Conservation (phyloP, 2,888 invertebrate species). For the Apamea sordens region DNA sequence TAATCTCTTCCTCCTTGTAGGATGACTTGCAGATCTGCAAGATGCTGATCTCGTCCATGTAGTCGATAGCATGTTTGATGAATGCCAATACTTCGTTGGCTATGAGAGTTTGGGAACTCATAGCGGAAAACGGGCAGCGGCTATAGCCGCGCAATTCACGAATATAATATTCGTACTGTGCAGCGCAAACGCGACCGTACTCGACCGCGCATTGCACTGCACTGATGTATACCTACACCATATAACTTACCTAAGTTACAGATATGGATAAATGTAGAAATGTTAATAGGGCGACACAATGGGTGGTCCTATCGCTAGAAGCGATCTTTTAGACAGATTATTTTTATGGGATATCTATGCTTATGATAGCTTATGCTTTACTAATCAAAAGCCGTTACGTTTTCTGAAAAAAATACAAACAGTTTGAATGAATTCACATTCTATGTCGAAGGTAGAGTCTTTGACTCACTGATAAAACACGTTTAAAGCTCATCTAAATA, state of each 20-base stretch:
- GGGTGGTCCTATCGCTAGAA: not conserved
- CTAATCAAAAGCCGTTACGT: not conserved
- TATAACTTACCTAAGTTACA: not conserved
- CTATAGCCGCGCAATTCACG: too few relatives aligned
- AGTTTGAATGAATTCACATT: not conserved
- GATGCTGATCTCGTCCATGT: too few relatives aligned
- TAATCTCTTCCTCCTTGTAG: too few relatives aligned
- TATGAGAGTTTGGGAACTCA: too few relatives aligned
- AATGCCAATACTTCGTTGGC: too few relatives aligned
- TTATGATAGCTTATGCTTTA: not conserved
- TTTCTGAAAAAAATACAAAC: not conserved
- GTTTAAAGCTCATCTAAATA: slow-evolving; percentile 2
- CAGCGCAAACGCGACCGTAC: too few relatives aligned
- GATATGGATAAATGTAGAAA: not conserved
- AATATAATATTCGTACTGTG: too few relatives aligned
- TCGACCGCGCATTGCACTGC: too few relatives aligned
- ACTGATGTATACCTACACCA: too few relatives aligned
- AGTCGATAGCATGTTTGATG: too few relatives aligned
- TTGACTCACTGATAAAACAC: not conserved
- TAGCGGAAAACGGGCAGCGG: too few relatives aligned
- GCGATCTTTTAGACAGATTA: not conserved
- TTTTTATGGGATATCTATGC: not conserved
- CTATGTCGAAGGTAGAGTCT: not conserved
- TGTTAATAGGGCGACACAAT: not conserved
- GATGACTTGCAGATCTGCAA: too few relatives aligned